Evolutionary conservation across 2,113 vertebrate genomes (phyloP).

Genomic region (Sus scrofa): T2T-Sscrofa CM000829.6:50422001-50422500

Average conservation of each 20-base stretch:
- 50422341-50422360: neutral
- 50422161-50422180: neutral
- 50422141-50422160: neutral
- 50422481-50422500: too few species aligned
- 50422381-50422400: neutral
- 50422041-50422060: neutral
- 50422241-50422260: neutral
- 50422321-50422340: neutral
- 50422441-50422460: neutral
- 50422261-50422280: neutral
- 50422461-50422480: too few species aligned
- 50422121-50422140: neutral
- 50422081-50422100: neutral
- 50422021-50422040: conserved; percentile 38
- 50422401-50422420: neutral
- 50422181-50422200: neutral
- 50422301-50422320: neutral
- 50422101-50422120: neutral
- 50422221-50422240: neutral
- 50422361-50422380: neutral
- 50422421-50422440: neutral
- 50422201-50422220: neutral
- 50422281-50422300: neutral
- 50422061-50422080: conserved; percentile 37
- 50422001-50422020: conserved; percentile 53